Evolutionary conservation across 2,113 vertebrate species (phyloP).

Genomic region (Australoheros scitulus): DNA sequence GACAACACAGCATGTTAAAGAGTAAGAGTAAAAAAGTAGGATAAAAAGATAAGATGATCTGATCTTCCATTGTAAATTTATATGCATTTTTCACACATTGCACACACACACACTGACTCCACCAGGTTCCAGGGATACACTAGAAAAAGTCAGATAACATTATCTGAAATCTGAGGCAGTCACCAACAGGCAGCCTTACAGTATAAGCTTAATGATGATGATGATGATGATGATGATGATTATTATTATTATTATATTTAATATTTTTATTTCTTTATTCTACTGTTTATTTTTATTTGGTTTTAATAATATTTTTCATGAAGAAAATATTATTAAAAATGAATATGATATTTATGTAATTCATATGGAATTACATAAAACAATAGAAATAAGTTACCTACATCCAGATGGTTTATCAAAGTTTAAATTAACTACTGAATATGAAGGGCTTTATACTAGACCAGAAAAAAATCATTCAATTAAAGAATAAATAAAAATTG

Average conservation of each 20-base stretch:
- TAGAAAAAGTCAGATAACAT: too few relatives aligned
- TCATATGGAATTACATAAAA: not conserved
- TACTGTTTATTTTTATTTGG: not conserved
- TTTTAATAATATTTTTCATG: not conserved
- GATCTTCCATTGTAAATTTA: not conserved
- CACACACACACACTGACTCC: not conserved
- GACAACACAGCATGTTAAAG: not conserved
- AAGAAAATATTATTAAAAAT: not conserved
- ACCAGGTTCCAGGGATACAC: not conserved
- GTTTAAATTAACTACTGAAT: not conserved
- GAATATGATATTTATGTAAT: not conserved
- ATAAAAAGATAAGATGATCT: not conserved
- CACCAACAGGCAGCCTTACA: not conserved
- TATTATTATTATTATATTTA: not conserved
- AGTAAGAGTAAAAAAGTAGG: not conserved
- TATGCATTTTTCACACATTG: not conserved
- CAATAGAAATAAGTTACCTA: not conserved
- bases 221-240: not conserved
- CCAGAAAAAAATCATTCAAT: not conserved
- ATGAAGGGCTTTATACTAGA: too few relatives aligned
- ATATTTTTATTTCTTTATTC: not conserved
- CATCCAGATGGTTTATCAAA: not conserved
- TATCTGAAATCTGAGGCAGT: not conserved
- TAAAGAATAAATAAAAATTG: not conserved
- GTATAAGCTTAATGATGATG: not conserved